Conservation (phyloP, 2,797 vertebrate species). For the Rhinella marina region DNA sequence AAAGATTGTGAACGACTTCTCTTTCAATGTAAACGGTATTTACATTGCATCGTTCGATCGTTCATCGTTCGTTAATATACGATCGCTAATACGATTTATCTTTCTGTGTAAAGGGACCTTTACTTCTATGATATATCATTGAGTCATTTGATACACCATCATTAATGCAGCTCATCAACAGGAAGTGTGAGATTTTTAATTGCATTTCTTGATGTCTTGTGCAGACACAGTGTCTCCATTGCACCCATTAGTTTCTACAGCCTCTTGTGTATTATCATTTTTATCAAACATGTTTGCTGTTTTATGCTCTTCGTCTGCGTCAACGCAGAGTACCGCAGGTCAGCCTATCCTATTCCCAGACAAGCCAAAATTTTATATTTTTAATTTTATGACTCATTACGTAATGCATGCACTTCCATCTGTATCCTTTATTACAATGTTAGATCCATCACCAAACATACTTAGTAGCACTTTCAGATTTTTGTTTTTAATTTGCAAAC, state of each 20-base stretch:
- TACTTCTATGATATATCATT: not conserved
- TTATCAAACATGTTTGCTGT: slow-evolving; percentile 8
- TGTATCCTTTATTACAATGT: not conserved
- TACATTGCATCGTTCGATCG: too few species aligned
- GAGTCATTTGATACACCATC: not conserved
- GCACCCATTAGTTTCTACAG: not conserved
- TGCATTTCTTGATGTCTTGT: not conserved
- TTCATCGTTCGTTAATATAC: too few species aligned
- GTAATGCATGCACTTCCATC: not conserved
- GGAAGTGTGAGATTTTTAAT: not conserved
- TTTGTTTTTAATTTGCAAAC: not conserved
- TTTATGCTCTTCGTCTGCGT: not conserved
- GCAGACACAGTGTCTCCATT: slow-evolving; percentile 11
- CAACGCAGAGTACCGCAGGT: not conserved
- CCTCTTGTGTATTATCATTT: slow-evolving; percentile 1
- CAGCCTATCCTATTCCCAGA: slow-evolving; percentile 8
- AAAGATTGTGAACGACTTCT: too few species aligned
- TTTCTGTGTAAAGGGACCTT: too few species aligned
- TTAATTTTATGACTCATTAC: not conserved
- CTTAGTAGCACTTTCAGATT: not conserved
- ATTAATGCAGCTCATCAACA: not conserved
- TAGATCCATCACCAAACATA: not conserved
- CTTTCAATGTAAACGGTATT: too few species aligned
- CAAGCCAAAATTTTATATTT: not conserved
- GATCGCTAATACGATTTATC: too few species aligned